A percentile compares a stretch with the other conserved stretches of the same genome.
phyloP scores from a whole-genome alignment of 2,797 vertebrate species.

The Alcedo quadribrachys region DNA sequence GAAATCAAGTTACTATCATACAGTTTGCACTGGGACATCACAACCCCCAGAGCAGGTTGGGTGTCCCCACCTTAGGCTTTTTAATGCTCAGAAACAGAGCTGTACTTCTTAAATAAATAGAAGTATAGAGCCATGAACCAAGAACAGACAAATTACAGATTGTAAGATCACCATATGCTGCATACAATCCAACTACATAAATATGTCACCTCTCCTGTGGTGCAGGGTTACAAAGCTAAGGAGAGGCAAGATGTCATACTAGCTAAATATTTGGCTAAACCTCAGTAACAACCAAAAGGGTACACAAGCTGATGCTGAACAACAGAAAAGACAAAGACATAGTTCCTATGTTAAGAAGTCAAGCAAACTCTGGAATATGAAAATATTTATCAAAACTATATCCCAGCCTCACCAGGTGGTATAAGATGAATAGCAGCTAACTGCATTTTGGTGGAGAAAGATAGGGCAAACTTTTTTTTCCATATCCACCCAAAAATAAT shows the following conservation, averaged over 20 bases:
- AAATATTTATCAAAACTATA: not conserved
- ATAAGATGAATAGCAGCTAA: not conserved
- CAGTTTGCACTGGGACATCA: not conserved
- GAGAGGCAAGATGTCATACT: not conserved
- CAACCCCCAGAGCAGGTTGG: not conserved
- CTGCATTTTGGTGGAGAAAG: not conserved
- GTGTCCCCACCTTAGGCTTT: not conserved
- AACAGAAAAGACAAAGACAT: not conserved
- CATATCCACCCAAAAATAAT: conserved; percentile 3
- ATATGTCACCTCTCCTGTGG: not conserved
- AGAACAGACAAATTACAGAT: not conserved
- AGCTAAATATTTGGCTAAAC: not conserved
- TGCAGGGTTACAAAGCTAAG: not conserved
- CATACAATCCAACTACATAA: not conserved
- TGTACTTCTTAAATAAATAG: not conserved
- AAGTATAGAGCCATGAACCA: not conserved
- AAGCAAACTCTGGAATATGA: not conserved
- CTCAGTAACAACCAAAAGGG: not conserved
- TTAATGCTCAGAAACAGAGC: not conserved
- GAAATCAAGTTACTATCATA: not conserved
- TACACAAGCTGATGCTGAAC: not conserved
- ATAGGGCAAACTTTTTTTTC: not conserved
- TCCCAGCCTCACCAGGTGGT: not conserved
- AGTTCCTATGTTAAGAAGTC: not conserved
- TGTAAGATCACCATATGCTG: fast-evolving